Evolutionary conservation across 2,888 invertebrate genomes (phyloP), one percentile per base, ranked within the genome.

Genomic region (Onchidella celtica): DNA sequence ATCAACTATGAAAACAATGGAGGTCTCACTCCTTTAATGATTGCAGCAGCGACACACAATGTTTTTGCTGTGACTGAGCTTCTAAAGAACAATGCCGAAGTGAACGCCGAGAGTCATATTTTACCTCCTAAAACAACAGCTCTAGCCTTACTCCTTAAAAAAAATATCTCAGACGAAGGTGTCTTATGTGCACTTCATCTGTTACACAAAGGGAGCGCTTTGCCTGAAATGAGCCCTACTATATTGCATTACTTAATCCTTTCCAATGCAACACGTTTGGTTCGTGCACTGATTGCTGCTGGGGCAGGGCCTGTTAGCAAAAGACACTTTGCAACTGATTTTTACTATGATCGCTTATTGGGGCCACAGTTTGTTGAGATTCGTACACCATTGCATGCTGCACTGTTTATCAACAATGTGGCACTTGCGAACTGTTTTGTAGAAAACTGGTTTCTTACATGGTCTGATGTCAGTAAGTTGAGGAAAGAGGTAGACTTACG

Each of bases 111-210:
- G 40, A 40, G 40, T 63, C 9, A 11, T n/a, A n/a, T n/a, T n/a
- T n/a, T n/a, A n/a, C n/a, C n/a, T n/a, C n/a, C n/a, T 17, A 38
- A 27, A 38, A 74, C 40, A 40, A 74, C 74, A 63, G 74, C 74
- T 3, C 38, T 74, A 6, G 36, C 74, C 17, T 21, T 63, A 32
- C 40, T 63, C 14, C 3, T n/a, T 3, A 2, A 27, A 14, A 63
- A 9, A 27, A 0, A 1, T 24, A 3, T 27, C 38, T 21, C 11
- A 0, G 17, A 14, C 6, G 4, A 32, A n/a, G n/a, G n/a, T n/a
- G n/a, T n/a, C n/a, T n/a, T n/a, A n/a, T n/a, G n/a, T n/a, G n/a
- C n/a, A n/a, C n/a, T n/a, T n/a, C 6, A 24, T 21, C 29, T 21
- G 14, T 14, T 6, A n/a, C n/a, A n/a, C n/a, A n/a, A n/a, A n/a